A percentile compares a stretch with the other conserved stretches of the same genome.
phyloP scores from a whole-genome alignment of 2,113 vertebrate genomes.

The Astur gentilis region DNA sequence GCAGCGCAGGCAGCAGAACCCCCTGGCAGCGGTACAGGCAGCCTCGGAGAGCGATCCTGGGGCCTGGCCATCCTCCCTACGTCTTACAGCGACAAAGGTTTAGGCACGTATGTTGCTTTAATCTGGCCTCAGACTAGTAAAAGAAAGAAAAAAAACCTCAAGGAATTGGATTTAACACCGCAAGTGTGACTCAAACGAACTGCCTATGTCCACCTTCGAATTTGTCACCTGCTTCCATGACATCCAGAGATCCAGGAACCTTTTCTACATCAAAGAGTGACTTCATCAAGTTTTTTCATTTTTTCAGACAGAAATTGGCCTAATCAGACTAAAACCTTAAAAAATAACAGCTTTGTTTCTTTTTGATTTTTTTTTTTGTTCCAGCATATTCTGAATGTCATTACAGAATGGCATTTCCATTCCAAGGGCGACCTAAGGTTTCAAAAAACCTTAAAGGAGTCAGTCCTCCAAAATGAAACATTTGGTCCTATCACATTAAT shows the following conservation, averaged over 20 bases:
- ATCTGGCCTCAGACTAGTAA: background rate
- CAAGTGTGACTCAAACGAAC: background rate
- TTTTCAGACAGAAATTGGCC: background rate
- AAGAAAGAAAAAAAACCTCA: background rate
- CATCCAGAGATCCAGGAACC: background rate
- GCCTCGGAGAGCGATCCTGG: fast-evolving
- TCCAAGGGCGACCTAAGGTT: background rate
- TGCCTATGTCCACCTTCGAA: fast-evolving
- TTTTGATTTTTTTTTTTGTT: background rate
- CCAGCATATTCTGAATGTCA: background rate
- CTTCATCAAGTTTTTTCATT: background rate
- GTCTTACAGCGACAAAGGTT: background rate
- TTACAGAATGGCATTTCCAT: background rate
- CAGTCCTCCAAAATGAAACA: background rate
- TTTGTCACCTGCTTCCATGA: background rate
- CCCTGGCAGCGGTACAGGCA: background rate
- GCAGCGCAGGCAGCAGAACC: fast-evolving
- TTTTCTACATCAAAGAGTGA: background rate
- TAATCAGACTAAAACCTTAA: background rate
- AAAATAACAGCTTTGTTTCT: background rate
- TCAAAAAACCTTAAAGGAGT: background rate
- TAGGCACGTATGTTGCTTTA: fast-evolving
- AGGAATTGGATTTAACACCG: background rate
- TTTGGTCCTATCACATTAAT: background rate
- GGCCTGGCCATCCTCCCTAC: background rate